phyloP scores from a whole-genome alignment of 2,797 vertebrate genomes.

The Todus mexicanus region DNA sequence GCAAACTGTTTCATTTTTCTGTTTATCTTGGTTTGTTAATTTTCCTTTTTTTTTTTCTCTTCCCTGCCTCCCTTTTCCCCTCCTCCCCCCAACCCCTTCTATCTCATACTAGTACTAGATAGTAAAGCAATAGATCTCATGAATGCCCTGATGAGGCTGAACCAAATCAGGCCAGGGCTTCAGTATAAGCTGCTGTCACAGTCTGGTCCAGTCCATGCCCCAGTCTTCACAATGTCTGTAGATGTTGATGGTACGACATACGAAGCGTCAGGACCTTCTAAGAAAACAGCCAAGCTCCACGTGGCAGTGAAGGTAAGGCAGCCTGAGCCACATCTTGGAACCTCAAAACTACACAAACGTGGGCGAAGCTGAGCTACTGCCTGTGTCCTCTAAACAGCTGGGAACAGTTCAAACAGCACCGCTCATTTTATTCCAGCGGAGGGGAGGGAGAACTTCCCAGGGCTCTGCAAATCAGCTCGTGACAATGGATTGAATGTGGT shows the following conservation, averaged over 20 bases:
- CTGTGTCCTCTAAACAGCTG: background rate
- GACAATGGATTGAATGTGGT: background rate
- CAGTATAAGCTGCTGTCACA: constrained; percentile 98
- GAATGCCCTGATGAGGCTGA: constrained; percentile 98
- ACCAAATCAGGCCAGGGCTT: constrained; percentile 98
- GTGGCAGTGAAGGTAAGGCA: constrained; percentile 93
- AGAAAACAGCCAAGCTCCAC: constrained; percentile 98
- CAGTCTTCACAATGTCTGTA: constrained; percentile 99
- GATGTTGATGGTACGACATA: constrained; percentile 94
- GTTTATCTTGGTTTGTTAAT: constrained; percentile 36
- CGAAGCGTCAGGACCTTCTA: constrained; percentile 96
- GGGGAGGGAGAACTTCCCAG: background rate
- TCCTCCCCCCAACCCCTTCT: background rate
- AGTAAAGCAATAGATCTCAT: constrained; percentile 99
- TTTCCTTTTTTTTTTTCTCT: background rate
- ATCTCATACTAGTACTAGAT: constrained; percentile 86
- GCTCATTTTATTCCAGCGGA: background rate
- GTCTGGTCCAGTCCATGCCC: constrained; percentile 97
- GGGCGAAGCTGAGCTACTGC: background rate
- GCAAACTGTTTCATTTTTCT: constrained; percentile 31
- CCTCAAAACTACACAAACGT: background rate
- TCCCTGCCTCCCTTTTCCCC: background rate
- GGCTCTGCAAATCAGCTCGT: background rate
- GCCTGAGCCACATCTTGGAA: background rate
- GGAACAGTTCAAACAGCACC: background rate